Percentiles rank a stretch among this genome's conserved stretches.
Evolutionary conservation across 23 tunicate genomes (phyloP).

Genomic region (Botrylloides violaceus): DNA sequence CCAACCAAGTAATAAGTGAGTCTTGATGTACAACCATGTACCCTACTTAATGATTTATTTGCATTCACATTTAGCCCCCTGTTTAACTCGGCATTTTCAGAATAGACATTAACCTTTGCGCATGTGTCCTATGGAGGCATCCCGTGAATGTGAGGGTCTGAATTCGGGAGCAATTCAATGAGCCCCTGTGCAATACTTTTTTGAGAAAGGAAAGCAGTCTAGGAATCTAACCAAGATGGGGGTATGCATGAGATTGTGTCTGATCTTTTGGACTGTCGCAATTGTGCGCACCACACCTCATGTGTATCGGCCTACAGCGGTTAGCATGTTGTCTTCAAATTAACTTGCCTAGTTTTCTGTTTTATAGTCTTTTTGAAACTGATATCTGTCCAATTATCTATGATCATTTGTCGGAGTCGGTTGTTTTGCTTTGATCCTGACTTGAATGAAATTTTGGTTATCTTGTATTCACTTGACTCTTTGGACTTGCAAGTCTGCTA

Average conservation of each 20-base stretch:
- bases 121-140: background rate
- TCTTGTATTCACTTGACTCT: background rate
- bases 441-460: background rate
- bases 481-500: background rate
- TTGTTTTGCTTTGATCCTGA: background rate
- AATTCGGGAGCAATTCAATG: background rate
- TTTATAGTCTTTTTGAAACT: background rate
- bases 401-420: background rate
- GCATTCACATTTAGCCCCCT: background rate
- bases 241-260: background rate
- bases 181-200: background rate
- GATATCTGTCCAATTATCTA: constrained; percentile 2
- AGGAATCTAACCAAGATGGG: background rate
- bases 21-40: background rate
- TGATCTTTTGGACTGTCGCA: background rate
- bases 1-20: background rate
- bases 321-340: background rate
- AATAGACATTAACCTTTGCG: background rate
- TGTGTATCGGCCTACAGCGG: background rate
- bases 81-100: background rate
- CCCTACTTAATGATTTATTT: background rate
- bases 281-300: background rate
- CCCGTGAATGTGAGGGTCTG: too few relatives aligned
- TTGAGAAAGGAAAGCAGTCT: background rate
- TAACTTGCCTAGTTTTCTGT: constrained; percentile 2